A percentile compares a stretch with the other conserved stretches of the same genome.
These are phyloP conservation scores for Calliphora vicina DNA, from an alignment of 1,140 invertebrate species.

Conservation along the genomic window DNA sequence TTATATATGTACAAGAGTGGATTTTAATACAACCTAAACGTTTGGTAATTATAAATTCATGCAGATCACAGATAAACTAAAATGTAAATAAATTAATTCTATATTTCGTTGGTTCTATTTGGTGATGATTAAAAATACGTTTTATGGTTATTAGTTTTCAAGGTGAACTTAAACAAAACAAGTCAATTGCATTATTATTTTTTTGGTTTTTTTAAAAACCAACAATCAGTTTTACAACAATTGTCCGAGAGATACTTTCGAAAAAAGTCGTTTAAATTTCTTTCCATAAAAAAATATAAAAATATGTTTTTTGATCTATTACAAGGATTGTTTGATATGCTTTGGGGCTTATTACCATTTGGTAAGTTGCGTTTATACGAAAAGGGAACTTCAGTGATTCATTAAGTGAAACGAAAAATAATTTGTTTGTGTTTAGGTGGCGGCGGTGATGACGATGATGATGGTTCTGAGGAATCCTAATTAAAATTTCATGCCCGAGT, in stretches of 20 bases:
- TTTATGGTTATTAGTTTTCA: too few species aligned
- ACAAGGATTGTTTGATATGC: slow-evolving; percentile 44
- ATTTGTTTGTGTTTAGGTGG: not conserved
- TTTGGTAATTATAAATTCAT: too few species aligned
- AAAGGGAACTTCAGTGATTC: not conserved
- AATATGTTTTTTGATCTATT: slow-evolving; percentile 38
- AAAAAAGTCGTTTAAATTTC: too few species aligned
- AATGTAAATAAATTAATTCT: too few species aligned
- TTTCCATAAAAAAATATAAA: not conserved
- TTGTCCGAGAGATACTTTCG: too few species aligned
- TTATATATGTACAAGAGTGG: too few species aligned
- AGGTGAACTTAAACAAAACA: too few species aligned
- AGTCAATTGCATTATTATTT: too few species aligned
- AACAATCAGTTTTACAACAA: not conserved
- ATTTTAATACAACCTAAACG: too few species aligned
- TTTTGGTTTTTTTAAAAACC: not conserved
- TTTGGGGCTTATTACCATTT: slow-evolving; percentile 44
- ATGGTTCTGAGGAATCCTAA: slow-evolving; percentile 37
- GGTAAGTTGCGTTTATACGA: not conserved
- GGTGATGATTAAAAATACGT: too few species aligned
- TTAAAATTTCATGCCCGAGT: not conserved
- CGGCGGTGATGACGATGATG: slow-evolving; percentile 22
- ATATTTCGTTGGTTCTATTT: too few species aligned
- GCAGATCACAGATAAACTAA: too few species aligned
- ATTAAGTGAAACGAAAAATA: not conserved